phyloP scores from a whole-genome alignment of 2,113 vertebrate species.

The human region GRCh38 chr14:101727001-101727500 shows the following conservation, averaged over 20 bases:
- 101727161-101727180: background rate
- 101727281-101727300: background rate
- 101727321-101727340: background rate
- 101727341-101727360: background rate
- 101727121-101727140: background rate
- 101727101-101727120: background rate
- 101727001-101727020: background rate
- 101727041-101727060: background rate
- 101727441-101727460: fast-evolving
- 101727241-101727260: background rate
- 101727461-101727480: background rate
- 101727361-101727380: background rate
- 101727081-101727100: background rate
- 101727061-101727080: background rate
- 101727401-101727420: background rate
- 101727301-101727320: background rate
- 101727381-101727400: background rate
- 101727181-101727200: background rate
- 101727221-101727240: background rate
- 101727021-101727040: background rate
- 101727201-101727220: background rate
- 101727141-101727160: background rate
- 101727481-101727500: background rate
- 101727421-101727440: fast-evolving
- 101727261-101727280: background rate